Percentiles rank a stretch among this genome's conserved stretches.
Conservation (phyloP, 2,113 vertebrate genomes). For the Octodon degus region DNA sequence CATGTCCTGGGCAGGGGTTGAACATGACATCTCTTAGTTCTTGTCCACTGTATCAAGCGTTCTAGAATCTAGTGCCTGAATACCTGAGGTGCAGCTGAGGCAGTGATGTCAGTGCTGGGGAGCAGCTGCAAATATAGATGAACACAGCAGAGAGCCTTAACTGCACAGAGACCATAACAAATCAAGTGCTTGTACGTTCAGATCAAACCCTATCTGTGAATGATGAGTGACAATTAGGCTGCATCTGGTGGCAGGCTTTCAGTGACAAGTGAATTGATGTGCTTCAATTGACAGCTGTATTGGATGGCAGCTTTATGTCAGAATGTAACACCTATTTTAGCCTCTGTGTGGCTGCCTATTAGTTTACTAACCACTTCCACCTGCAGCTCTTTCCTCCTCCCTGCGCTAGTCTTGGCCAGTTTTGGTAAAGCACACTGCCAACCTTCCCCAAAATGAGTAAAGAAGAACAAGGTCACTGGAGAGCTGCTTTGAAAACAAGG, state of each 20-base stretch:
- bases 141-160: background rate
- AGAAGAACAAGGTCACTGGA: background rate
- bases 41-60: background rate
- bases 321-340: background rate
- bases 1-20: background rate
- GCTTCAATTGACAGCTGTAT: background rate
- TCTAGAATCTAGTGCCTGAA: background rate
- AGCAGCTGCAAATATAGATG: background rate
- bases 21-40: background rate
- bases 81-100: background rate
- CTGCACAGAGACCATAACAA: background rate
- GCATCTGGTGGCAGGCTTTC: background rate
- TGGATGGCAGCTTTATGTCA: background rate
- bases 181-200: background rate
- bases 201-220: background rate
- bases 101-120: background rate
- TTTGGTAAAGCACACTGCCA: background rate
- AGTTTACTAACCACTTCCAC: background rate
- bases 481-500: background rate
- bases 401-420: background rate
- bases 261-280: background rate
- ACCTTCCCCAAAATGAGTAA: background rate
- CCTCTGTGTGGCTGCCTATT: background rate
- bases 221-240: background rate
- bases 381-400: background rate